Base-by-base conservation (phyloP, 2,113 vertebrate species). In the Dipodomys merriami region DNA sequence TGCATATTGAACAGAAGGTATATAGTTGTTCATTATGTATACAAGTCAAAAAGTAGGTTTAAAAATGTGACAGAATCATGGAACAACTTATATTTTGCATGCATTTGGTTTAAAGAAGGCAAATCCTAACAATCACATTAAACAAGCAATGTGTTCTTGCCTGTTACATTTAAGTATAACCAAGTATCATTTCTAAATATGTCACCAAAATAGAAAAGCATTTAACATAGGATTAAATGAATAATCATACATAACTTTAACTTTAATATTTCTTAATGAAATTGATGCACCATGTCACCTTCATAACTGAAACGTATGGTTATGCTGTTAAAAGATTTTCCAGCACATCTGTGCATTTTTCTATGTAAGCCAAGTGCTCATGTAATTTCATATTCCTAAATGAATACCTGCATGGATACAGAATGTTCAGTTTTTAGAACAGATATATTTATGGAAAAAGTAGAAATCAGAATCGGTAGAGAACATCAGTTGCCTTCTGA, bases 401-500 rank as follows among this genome's bases (percentile, higher is more conserved):
- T 74, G 74, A 27, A 53, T 20, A 27, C 1, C 86, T 76, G 79
- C 3, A 79, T 13, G 53, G 46, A 74, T 30, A 39, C 1, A 62
- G 44, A 76, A 62, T 11, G 25, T 88, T 82, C 79, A 88, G 49
- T 19, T n/a, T 78, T 69, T 62, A 65, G 19, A n/a, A 73, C 13
- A 53, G 11, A 20, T 73, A 39, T 35, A 69, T 6, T 86, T 71
- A 16, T 76, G 0, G 15, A 20, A 79, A 20, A 29, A 46, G 7
- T 39, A 76, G 65, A 76, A 78, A 79, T 29, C 29, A 39, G 87
- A 94, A 86, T 71, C 23, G 77, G 30, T n/a, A 91, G 30, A 94
- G 62, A 68, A 29, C 12, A 68, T 88, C 8, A 27, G 16, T 71
- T 78, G 18, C 9, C 5, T 33, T 90, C 68, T 74, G 6, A 53